Conservation (phyloP, 2,888 invertebrate genomes). For the Yponomeuta cagnagella region DNA sequence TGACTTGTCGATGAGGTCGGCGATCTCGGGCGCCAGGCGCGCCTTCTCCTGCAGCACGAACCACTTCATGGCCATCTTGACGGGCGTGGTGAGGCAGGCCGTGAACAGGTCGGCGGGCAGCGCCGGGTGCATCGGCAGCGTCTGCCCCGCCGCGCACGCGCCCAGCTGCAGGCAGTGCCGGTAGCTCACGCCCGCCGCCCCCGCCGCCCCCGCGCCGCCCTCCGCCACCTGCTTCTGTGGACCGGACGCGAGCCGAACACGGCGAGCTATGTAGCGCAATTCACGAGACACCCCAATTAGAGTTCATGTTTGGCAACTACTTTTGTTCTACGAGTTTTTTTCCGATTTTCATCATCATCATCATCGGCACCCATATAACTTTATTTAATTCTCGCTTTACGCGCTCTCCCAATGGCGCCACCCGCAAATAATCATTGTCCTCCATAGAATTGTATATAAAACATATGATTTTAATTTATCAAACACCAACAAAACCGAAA, state of each 20-base stretch:
- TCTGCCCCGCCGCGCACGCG: constrained; percentile 95
- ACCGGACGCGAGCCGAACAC: neutral
- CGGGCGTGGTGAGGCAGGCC: constrained; percentile 97
- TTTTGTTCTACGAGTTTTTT: no score
- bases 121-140: constrained; percentile 97
- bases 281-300: no score
- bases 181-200: constrained; percentile 75
- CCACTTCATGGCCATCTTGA: constrained; percentile 96
- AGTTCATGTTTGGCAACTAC: no score
- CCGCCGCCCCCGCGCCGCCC: constrained; percentile 21
- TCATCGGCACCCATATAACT: no score
- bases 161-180: constrained; percentile 97
- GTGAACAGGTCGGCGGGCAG: constrained; percentile 98
- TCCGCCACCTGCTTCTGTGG: constrained; percentile 14
- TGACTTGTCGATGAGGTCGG: constrained; percentile 94
- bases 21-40: constrained; percentile 85
- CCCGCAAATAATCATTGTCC: no score
- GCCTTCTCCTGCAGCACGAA: constrained; percentile 89
- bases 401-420: no score
- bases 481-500: no score
- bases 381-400: no score
- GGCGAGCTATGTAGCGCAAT: no score
- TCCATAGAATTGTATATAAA: no score
- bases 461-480: no score
- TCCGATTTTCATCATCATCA: no score